These are phyloP conservation scores for Clinocottus analis DNA, from an alignment of 2,113 vertebrate genomes.

Conservation along the genomic window DNA sequence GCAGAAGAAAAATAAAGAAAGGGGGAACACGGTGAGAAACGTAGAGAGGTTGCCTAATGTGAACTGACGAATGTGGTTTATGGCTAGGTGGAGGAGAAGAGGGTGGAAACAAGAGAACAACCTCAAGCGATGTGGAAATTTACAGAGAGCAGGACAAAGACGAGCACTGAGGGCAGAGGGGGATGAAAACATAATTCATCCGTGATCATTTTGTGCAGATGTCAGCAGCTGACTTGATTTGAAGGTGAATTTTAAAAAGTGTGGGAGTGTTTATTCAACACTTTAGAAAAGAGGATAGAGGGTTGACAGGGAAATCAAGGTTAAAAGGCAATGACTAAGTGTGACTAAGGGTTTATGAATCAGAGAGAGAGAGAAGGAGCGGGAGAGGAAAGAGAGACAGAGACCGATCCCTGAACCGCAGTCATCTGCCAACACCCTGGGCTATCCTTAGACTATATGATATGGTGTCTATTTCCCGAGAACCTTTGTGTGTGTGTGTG, in stretches of 20 bases:
- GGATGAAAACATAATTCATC: slow-evolving; percentile 42
- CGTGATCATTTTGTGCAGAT: slow-evolving; percentile 29
- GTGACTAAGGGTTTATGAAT: slow-evolving; percentile 8
- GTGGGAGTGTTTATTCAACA: slow-evolving; percentile 25
- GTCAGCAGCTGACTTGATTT: slow-evolving; percentile 33
- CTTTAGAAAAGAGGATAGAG: slow-evolving; percentile 9
- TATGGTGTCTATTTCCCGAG: slow-evolving; percentile 57
- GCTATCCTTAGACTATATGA: slow-evolving; percentile 46
- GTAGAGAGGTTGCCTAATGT: slow-evolving; percentile 50
- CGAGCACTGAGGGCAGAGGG: slow-evolving; percentile 2
- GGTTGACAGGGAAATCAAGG: slow-evolving; percentile 29
- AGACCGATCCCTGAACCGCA: slow-evolving; percentile 72
- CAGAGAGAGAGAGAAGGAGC: neutral
- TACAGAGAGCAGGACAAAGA: slow-evolving; percentile 38
- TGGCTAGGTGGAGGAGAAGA: slow-evolving; percentile 47
- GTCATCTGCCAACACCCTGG: slow-evolving; percentile 73
- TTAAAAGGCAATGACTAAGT: slow-evolving; percentile 34
- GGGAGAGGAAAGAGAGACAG: no score
- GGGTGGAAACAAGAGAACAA: slow-evolving; percentile 53
- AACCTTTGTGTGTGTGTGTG: slow-evolving; percentile 24
- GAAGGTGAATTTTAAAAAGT: slow-evolving; percentile 23
- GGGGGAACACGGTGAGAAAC: slow-evolving; percentile 17
- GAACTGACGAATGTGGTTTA: slow-evolving; percentile 59
- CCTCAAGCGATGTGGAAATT: slow-evolving; percentile 67
- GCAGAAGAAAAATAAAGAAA: slow-evolving; percentile 14